Evolutionary conservation across 1,140 invertebrate genomes (phyloP).

Genomic region (Araneus ventricosus): DNA sequence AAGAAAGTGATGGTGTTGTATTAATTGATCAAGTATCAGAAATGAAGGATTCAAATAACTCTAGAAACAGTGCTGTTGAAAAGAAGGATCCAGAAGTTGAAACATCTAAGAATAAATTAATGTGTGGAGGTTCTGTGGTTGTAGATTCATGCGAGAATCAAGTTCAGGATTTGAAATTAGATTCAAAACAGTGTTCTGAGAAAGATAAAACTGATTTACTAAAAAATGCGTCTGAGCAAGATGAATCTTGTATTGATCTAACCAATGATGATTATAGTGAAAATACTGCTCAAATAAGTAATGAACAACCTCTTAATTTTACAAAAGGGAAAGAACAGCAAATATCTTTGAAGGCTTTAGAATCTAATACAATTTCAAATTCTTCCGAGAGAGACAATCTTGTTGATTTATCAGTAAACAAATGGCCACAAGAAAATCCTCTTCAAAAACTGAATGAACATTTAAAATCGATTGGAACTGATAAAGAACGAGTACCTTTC

Average conservation of each 20-base stretch:
- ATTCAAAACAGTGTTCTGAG: neutral
- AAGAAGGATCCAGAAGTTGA: neutral
- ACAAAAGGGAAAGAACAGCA: neutral
- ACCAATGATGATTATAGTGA: neutral
- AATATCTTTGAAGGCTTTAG: neutral
- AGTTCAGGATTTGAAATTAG: neutral
- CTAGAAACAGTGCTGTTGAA: neutral
- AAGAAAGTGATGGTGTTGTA: neutral
- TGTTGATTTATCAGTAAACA: conserved; percentile 17
- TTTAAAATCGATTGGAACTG: conserved; percentile 46
- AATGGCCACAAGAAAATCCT: conserved; percentile 32
- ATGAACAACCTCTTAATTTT: conserved; percentile 1
- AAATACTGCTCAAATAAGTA: neutral
- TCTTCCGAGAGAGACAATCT: neutral
- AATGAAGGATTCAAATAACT: neutral
- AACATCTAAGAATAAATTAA: neutral
- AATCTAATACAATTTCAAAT: neutral
- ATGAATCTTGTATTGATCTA: neutral
- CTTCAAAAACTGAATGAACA: conserved; percentile 64
- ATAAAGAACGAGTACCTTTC: neutral
- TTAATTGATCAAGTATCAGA: neutral
- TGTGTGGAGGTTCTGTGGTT: neutral
- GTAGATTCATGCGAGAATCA: neutral
- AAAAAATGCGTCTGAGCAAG: neutral
- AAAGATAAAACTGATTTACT: neutral